These are phyloP conservation scores for Trisateles emortualis DNA, from an alignment of 2,888 invertebrate genomes.

Conservation along the genomic window DNA sequence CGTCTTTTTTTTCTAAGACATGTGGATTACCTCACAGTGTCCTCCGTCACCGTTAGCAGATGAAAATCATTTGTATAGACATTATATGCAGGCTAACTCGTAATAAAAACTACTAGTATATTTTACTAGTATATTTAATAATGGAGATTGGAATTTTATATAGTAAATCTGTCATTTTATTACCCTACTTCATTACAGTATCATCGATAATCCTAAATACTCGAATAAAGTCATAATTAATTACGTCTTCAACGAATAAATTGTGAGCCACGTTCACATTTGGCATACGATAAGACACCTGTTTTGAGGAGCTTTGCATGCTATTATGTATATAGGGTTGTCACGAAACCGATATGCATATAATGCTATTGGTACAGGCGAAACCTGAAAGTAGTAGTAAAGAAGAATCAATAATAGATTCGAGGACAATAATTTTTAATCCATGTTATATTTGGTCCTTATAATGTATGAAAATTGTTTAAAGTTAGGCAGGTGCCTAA, in stretches of 20 bases:
- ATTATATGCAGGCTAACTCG: not conserved
- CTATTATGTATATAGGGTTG: slow-evolving; percentile 40
- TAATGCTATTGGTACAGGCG: too few relatives aligned
- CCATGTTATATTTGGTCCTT: too few relatives aligned
- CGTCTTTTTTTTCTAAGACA: too few relatives aligned
- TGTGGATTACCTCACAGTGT: too few relatives aligned
- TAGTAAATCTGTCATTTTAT: slow-evolving; percentile 44
- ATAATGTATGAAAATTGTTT: too few relatives aligned
- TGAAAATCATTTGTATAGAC: too few relatives aligned
- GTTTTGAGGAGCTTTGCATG: slow-evolving; percentile 44
- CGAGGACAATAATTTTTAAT: too few relatives aligned
- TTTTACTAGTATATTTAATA: slow-evolving; percentile 16
- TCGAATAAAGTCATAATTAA: slow-evolving; percentile 39
- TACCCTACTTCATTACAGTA: slow-evolving; percentile 26
- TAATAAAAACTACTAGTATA: not conserved
- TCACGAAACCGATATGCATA: slow-evolving; percentile 4
- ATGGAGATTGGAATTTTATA: slow-evolving; percentile 34
- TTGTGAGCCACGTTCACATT: slow-evolving; percentile 44
- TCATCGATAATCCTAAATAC: slow-evolving; percentile 38
- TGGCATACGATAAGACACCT: slow-evolving; percentile 41
- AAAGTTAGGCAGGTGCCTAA: too few relatives aligned
- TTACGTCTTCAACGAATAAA: slow-evolving; percentile 44
- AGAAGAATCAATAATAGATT: too few relatives aligned
- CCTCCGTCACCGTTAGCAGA: too few relatives aligned
- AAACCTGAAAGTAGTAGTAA: too few relatives aligned